These are phyloP conservation scores for Florisuga fusca DNA, from an alignment of 2,797 vertebrate genomes.

Conservation along the genomic window DNA sequence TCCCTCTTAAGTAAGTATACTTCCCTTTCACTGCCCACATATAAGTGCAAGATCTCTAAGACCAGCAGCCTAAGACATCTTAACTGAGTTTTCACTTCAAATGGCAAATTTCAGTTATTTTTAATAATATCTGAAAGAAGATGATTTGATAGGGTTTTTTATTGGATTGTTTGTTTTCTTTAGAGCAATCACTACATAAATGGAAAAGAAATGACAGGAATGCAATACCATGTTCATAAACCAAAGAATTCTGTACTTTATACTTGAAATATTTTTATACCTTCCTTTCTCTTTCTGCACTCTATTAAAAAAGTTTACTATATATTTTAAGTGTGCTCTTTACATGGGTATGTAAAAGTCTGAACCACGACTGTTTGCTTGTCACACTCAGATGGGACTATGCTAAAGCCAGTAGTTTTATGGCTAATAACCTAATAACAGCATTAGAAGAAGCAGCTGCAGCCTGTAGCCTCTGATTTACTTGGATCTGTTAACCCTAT, in stretches of 20 bases:
- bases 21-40: not conserved
- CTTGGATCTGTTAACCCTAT: not conserved
- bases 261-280: not conserved
- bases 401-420: not conserved
- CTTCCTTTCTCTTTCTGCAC: not conserved
- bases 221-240: not conserved
- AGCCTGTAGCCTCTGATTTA: not conserved
- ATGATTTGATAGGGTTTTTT: not conserved
- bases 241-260: not conserved
- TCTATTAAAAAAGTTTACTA: not conserved
- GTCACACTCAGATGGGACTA: not conserved
- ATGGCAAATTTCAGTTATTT: not conserved
- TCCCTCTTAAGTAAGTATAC: fast-evolving
- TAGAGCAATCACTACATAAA: not conserved
- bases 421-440: not conserved
- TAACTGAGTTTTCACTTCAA: not conserved
- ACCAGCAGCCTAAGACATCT: not conserved
- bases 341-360: not conserved
- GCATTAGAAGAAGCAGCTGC: not conserved
- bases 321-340: not conserved
- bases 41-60: not conserved
- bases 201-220: not conserved
- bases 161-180: not conserved
- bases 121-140: not conserved
- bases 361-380: not conserved